A percentile compares a stretch with the other conserved stretches of the same genome.
These are phyloP conservation scores for Spongia lamella DNA, from an alignment of 37 sponge, comb jelly and placozoan species.

Conservation along the genomic window DNA sequence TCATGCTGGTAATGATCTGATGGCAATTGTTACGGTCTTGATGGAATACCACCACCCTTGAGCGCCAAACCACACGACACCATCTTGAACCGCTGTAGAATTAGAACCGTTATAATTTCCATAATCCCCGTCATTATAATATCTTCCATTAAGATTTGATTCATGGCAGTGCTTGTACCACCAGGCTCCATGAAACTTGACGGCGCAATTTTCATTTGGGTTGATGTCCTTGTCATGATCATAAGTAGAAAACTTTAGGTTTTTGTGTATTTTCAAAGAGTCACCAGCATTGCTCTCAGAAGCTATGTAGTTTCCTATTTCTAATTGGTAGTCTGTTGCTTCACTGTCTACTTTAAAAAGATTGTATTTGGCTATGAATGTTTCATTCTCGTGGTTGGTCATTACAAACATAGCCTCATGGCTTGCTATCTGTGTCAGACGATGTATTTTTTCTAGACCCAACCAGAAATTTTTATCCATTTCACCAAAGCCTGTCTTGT, in stretches of 20 bases:
- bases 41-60: conserved; percentile 8
- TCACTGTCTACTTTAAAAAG: not conserved
- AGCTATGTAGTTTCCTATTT: no score
- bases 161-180: conserved; percentile 47
- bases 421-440: conserved; percentile 37
- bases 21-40: conserved; percentile 46
- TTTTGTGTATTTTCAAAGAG: conserved; percentile 30
- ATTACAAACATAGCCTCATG: conserved; percentile 20
- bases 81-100: conserved; percentile 12
- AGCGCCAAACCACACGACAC: conserved; percentile 41
- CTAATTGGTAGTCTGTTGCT: no score
- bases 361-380: conserved; percentile 11
- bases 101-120: no score
- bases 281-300: conserved; percentile 11
- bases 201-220: conserved; percentile 14
- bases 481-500: conserved; percentile 58
- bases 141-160: conserved; percentile 50
- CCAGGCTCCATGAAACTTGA: conserved; percentile 22
- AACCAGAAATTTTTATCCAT: conserved; percentile 68
- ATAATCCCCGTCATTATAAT: not conserved
- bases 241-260: conserved; percentile 45
- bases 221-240: conserved; percentile 40
- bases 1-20: conserved; percentile 44
- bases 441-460: conserved; percentile 58
- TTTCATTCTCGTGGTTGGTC: not conserved